Base-by-base conservation (phyloP, 2,888 invertebrate species). In the Drosophila algonquin region DNA sequence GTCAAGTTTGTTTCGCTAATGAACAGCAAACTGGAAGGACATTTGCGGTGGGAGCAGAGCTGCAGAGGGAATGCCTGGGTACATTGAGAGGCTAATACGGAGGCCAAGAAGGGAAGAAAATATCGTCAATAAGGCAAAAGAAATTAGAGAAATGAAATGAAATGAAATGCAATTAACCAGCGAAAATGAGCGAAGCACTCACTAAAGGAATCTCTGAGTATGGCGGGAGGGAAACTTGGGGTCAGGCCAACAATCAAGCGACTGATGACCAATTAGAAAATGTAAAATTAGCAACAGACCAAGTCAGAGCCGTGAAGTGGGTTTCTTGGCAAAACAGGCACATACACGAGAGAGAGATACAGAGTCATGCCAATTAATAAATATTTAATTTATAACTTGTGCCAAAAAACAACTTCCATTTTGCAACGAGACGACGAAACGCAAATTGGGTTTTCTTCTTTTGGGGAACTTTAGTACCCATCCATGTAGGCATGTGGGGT, bases 161-260 rank as follows among this genome's bases (percentile, higher is more conserved):
- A 89, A 84, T 72, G 87, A 81, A 89, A 81, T 84, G 89, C 85
- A 84, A 84, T 84, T 84, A 84, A 79, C 85, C 77, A 75, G 79
- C 75, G 69, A 89, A 89, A 89, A 81, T 70, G 79, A 62, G 59
- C 77, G 48, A 50, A 46, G 59, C 18, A 32, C 44, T 16, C 9
- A 40, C 18, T 40, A 40, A 51, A 48, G 69, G 51, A 45, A 44
- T 40, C 56, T 30, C 46, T 18, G 35, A 44, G 45, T 2, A 2
- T 8, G 30, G 30, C 7, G 30, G 32, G 16, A 8, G 30, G 21
- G n/a, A 24, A 30, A 9, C 8, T n/a, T 40, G 7, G 40, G 40
- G 40, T 40, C 40, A 40, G 40, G 70, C 10, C 40, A 61, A 58
- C 63, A 83, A 83, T 83, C 73, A 69, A 58, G 64, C 65, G 70